phyloP scores from a whole-genome alignment of 1,140 invertebrate species.

The Danaus plexippus region DNA sequence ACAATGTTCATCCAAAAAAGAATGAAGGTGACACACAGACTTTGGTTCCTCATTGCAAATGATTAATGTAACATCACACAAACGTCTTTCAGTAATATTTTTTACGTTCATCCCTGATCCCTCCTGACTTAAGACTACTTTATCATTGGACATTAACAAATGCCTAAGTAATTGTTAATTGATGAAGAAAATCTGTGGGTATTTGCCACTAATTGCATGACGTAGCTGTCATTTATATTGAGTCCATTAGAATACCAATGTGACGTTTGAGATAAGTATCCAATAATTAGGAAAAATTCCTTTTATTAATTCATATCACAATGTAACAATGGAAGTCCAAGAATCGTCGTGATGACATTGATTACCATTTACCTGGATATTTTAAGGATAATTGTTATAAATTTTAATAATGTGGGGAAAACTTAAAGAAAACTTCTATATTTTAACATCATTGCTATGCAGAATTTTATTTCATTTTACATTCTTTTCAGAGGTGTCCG shows the following conservation, averaged over 20 bases:
- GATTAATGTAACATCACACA: constrained; percentile 4
- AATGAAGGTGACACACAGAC: constrained; percentile 3
- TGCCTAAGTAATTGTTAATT: constrained; percentile 16
- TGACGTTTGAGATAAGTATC: constrained; percentile 3
- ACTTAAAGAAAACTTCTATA: too few species aligned
- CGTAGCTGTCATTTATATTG: constrained; percentile 9
- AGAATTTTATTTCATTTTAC: too few species aligned
- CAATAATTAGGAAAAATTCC: constrained; percentile 13
- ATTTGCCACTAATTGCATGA: constrained; percentile 18
- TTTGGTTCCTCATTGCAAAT: not conserved
- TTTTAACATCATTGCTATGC: too few species aligned
- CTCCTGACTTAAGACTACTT: not conserved
- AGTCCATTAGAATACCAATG: constrained; percentile 5
- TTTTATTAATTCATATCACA: constrained; percentile 8
- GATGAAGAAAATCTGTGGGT: constrained; percentile 10
- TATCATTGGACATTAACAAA: constrained; percentile 10
- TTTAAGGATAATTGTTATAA: too few species aligned
- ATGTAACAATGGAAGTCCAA: constrained; percentile 9
- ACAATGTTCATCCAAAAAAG: constrained; percentile 9
- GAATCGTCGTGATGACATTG: too few species aligned
- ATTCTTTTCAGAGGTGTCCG: too few species aligned
- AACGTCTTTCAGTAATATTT: too few species aligned
- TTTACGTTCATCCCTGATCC: constrained; percentile 5
- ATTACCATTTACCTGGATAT: too few species aligned
- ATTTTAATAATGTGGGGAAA: too few species aligned